Evolutionary conservation across 2,113 vertebrate genomes (phyloP), one percentile per base, ranked within the genome.

Genomic region (Onychostruthus taczanowskii): DNA sequence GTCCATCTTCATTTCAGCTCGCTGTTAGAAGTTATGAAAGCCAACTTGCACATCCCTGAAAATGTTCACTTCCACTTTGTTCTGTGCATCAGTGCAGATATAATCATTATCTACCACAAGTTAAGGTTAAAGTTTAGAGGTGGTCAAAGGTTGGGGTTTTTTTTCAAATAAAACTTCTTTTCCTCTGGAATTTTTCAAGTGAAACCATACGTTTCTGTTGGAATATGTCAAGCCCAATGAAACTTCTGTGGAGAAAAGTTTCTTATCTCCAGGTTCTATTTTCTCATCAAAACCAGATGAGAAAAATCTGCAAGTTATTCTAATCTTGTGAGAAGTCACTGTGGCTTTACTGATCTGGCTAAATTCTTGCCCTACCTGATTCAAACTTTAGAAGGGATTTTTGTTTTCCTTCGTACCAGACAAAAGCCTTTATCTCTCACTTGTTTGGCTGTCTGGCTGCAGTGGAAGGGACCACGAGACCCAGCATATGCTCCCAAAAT

Each of bases 101-200:
- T 1, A 73, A 78, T 90, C 33, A 52, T 70, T 41, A 62, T 56
- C 50, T 82, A 56, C 23, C 27, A 66, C 55, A 86, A 50, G 35
- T 70, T 84, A 67, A 84, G 77, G 84, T 91, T 93, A 78, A 84
- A 87, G 61, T 76, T 87, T 75, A 93, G 13, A 89, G 11, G 18
- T 3, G 1, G 21, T 47, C 26, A 69, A 41, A 47, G 13, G 14
- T 11, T 80, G 63, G 5, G 4, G 0, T 13, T 76, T 90, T 90
- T 90, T 90, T 91, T 49, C 4, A 35, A 70, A 10, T 56, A 75
- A 64, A 89, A 78, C 22, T 31, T 67, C 24, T 1, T 91, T 91
- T 94, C 15, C 39, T 72, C 33, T 93, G 69, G 69, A 87, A 61
- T 94, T 78, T 95, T 84, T 78, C 56, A 67, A 82, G n/a, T 52